Evolutionary conservation across 2,888 invertebrate genomes (phyloP).

Genomic region (Melanophora roralis): DNA sequence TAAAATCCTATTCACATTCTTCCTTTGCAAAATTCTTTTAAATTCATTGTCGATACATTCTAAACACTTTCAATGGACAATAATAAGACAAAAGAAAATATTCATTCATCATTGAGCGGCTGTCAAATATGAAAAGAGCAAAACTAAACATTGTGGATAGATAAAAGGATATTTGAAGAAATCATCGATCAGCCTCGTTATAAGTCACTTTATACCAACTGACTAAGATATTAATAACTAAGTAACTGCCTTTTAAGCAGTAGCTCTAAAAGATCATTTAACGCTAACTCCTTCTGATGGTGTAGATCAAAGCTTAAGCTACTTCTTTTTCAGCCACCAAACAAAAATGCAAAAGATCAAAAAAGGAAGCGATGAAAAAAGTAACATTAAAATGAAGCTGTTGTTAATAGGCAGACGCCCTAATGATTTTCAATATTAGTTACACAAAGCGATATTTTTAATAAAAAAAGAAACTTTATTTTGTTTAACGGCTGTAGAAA

Average conservation of each 20-base stretch:
- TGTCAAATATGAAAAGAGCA: conserved; percentile 49
- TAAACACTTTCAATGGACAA: neutral
- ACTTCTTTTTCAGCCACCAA: neutral
- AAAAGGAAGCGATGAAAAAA: neutral
- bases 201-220: neutral
- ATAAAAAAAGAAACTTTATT: conserved; percentile 8
- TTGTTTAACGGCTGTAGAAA: neutral
- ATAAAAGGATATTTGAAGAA: neutral
- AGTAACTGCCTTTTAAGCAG: conserved; percentile 54
- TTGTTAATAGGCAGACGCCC: conserved; percentile 39
- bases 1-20: conserved; percentile 27
- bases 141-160: conserved; percentile 40
- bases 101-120: conserved; percentile 59
- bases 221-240: conserved; percentile 5
- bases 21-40: conserved; percentile 23
- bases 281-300: conserved; percentile 59
- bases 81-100: conserved; percentile 23
- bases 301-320: conserved; percentile 50
- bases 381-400: conserved; percentile 25
- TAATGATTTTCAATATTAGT: conserved; percentile 61
- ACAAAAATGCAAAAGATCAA: conserved; percentile 12
- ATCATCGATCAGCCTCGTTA: neutral
- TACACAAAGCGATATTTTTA: conserved; percentile 57
- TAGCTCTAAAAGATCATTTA: conserved; percentile 60
- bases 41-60: conserved; percentile 15